Evolutionary conservation across 2,888 invertebrate genomes (phyloP), one percentile per base, ranked within the genome.

Genomic region (Dermolepida albohirtum): DNA sequence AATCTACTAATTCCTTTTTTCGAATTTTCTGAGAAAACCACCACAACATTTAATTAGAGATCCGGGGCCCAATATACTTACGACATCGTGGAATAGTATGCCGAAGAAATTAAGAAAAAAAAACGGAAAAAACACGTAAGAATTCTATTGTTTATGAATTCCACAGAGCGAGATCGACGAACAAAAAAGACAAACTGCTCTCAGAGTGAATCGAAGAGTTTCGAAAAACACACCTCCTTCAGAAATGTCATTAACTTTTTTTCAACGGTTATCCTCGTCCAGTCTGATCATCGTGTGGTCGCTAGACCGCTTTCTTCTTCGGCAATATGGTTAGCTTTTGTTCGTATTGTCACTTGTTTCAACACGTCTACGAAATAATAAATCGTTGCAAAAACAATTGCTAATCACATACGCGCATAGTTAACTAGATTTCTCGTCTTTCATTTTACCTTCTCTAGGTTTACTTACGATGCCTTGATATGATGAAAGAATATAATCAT

Each of bases 171-270:
- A 62, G 10, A 14, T 44, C 47, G 44, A 49, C 57, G 44, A 27
- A 57, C 52, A 5, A 47, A 39, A 47, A 47, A 40, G 16, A 5
- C 8, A 39, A 54, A 16, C 34, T 29, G 27, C 41, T 34, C 64
- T 11, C 12, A 17, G 12, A 39, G 49, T 52, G 47, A 62, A 22
- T 34, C 47, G 47, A 62, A 62, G 47, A 59, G 47, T 47, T 47
- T 62, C 47, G 34, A 62, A 62, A 62, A 62, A 62, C 59, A 47
- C 59, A 62, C 65, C 52, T 65, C 65, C 47, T 65, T 43, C 34
- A 29, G 52, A 67, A 67, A 62, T 59, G 62, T 51, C 66, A 67
- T 67, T 67, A 67, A 67, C 62, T 67, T 67, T 67, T 67, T 67
- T 29, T 34, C 40, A 34, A 27, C 39, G 39, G 16, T 40, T 34